Conservation (phyloP, 2,888 invertebrate genomes). For the Tholera decimalis region DNA sequence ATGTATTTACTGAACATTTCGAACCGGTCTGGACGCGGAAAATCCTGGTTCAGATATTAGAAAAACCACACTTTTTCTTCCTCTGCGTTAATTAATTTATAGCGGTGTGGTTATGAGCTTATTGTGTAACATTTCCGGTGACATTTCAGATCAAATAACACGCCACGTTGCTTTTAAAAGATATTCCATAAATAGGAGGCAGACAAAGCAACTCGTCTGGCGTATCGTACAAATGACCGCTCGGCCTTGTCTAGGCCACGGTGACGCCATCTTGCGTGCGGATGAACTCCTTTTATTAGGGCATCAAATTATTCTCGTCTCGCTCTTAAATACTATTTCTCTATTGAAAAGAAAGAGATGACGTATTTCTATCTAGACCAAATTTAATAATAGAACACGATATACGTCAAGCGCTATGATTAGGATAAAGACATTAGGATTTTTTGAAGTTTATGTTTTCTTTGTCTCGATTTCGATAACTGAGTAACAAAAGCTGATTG, state of each 20-base stretch:
- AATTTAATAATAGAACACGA: constrained; percentile 76
- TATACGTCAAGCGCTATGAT: constrained; percentile 65
- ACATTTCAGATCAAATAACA: constrained; percentile 45
- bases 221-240: constrained; percentile 88
- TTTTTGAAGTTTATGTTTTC: constrained; percentile 57
- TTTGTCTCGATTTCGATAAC: constrained; percentile 49
- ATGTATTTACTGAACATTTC: constrained; percentile 41
- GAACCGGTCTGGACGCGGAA: constrained; percentile 51
- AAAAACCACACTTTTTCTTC: constrained; percentile 52
- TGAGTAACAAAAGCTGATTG: constrained; percentile 25
- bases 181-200: constrained; percentile 74
- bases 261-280: constrained; percentile 89
- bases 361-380: constrained; percentile 63
- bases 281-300: constrained; percentile 87
- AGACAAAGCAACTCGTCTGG: constrained; percentile 86
- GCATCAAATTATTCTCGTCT: constrained; percentile 81
- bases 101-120: constrained; percentile 10
- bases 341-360: constrained; percentile 71
- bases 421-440: constrained; percentile 40
- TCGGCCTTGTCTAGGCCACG: constrained; percentile 91
- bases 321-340: constrained; percentile 69
- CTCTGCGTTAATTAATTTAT: constrained; percentile 29
- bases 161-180: constrained; percentile 70
- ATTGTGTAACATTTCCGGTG: constrained; percentile 43
- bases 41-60: constrained; percentile 45